Evolutionary conservation across 2,797 vertebrate species (phyloP).

Genomic region (Ptychadena robeensis): DNA sequence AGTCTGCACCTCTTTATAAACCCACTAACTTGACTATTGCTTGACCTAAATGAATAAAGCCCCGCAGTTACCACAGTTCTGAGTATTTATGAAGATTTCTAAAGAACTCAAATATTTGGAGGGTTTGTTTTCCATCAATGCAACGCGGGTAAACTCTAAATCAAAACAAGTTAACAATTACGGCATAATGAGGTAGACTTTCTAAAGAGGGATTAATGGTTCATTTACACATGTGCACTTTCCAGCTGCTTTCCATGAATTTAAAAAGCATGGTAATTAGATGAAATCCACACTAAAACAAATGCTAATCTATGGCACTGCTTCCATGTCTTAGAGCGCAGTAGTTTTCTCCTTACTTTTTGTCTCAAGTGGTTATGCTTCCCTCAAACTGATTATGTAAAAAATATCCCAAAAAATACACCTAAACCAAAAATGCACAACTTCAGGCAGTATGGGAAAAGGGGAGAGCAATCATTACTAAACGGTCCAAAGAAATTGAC

Average conservation of each 20-base stretch:
- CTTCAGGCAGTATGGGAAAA: not conserved
- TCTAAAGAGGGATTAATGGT: conserved; percentile 6
- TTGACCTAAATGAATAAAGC: not conserved
- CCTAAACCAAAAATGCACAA: not conserved
- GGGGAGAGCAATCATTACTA: not conserved
- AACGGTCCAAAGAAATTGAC: not conserved
- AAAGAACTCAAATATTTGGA: not conserved
- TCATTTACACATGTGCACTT: conserved; percentile 33
- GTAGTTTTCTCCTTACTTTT: not conserved
- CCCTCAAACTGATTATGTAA: not conserved
- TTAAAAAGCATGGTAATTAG: conserved; percentile 38
- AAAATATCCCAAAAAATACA: not conserved
- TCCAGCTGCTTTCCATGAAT: conserved; percentile 13
- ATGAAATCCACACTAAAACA: not conserved
- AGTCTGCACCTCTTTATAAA: not conserved
- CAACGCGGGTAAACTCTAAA: not conserved
- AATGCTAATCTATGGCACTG: conserved; percentile 22
- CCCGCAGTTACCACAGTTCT: not conserved
- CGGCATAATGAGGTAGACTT: conserved; percentile 6
- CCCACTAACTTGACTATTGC: not conserved
- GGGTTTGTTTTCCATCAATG: conserved; percentile 15
- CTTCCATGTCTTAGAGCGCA: not conserved
- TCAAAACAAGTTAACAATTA: conserved; percentile 12
- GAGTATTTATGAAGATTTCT: not conserved
- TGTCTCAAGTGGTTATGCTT: not conserved